A percentile compares a stretch with the other conserved stretches of the same genome.
phyloP scores from a whole-genome alignment of 2,113 vertebrate genomes.

The Psophia crepitans region DNA sequence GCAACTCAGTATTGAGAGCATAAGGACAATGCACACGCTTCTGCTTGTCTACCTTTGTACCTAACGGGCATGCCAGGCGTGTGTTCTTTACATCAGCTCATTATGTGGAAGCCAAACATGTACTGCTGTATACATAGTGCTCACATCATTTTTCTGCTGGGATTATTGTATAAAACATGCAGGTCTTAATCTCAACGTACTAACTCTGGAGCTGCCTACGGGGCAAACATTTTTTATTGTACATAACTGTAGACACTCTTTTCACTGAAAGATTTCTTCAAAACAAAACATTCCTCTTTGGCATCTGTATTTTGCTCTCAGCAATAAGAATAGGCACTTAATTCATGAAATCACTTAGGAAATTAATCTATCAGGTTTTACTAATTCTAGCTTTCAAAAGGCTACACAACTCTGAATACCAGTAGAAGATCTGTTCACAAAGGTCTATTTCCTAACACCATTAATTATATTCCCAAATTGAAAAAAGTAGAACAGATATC shows the following conservation, averaged over 20 bases:
- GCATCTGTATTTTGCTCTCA: not conserved
- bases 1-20: not conserved
- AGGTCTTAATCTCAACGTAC: not conserved
- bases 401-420: not conserved
- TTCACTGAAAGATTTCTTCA: not conserved
- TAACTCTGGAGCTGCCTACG: not conserved
- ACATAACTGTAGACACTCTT: not conserved
- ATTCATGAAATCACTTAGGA: not conserved
- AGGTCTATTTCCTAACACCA: not conserved
- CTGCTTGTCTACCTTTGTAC: not conserved
- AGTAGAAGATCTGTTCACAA: not conserved
- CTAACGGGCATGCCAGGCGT: no score
- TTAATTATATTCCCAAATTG: not conserved
- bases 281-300: not conserved
- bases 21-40: not conserved
- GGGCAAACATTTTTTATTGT: not conserved
- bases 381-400: not conserved
- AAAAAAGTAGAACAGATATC: not conserved
- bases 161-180: not conserved
- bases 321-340: not conserved
- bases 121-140: not conserved
- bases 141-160: not conserved
- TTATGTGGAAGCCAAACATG: rapidly evolving
- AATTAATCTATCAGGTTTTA: not conserved
- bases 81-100: not conserved